Evolutionary conservation across 2,888 invertebrate genomes (phyloP).

Genomic region (Drosophila differens): DNA sequence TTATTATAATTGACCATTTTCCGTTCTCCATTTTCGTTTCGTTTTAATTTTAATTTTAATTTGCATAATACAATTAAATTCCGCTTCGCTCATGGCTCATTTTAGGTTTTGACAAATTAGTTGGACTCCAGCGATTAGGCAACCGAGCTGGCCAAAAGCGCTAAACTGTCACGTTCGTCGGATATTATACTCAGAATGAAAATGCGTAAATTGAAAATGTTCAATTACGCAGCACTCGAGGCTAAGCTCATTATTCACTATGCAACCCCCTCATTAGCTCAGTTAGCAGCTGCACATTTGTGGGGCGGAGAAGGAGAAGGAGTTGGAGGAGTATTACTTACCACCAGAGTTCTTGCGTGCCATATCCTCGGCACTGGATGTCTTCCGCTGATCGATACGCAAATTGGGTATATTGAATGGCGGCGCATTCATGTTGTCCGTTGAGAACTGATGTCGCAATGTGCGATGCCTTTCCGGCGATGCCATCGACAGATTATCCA

Average conservation of each 20-base stretch:
- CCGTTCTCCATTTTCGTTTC: constrained; percentile 19
- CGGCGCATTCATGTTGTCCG: constrained; percentile 93
- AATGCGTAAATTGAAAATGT: constrained; percentile 43
- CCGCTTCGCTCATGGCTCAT: constrained; percentile 40
- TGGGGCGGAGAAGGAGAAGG: background rate
- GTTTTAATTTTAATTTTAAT: constrained; percentile 59
- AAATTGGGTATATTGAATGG: constrained; percentile 95
- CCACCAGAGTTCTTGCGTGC: constrained; percentile 94
- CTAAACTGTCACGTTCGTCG: constrained; percentile 66
- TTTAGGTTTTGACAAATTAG: constrained; percentile 56
- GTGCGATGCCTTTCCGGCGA: constrained; percentile 92
- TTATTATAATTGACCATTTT: constrained; percentile 37
- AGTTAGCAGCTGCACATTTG: constrained; percentile 1
- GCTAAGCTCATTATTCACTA: constrained; percentile 54
- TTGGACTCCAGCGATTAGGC: constrained; percentile 36
- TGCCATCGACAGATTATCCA: constrained; percentile 91
- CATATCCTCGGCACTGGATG: constrained; percentile 96
- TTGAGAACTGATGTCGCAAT: constrained; percentile 92
- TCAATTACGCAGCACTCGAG: constrained; percentile 48
- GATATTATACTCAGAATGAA: constrained; percentile 36
- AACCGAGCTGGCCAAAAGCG: constrained; percentile 10
- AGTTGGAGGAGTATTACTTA: constrained; percentile 73
- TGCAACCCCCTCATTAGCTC: constrained; percentile 3
- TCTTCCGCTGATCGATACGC: constrained; percentile 94
- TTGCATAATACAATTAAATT: constrained; percentile 72